Base-by-base conservation (phyloP, 2,888 invertebrate genomes). In the Spisula subtruncata region DNA sequence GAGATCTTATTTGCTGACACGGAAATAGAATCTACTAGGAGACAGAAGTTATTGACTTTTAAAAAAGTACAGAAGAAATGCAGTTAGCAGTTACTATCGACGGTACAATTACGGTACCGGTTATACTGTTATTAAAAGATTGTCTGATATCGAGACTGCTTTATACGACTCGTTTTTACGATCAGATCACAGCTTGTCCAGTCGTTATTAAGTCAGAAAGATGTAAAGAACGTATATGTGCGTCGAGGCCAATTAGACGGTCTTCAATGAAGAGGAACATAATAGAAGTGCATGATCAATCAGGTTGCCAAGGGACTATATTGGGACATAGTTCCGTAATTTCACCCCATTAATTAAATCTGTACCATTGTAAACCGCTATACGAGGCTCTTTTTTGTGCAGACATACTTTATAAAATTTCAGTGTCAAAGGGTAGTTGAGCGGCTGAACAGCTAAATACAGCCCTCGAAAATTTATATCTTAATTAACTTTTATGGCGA, bases 41-140 rank as follows among this genome's bases (percentile, higher is more conserved):
- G 75, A 75, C 75, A 32, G 32, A 35, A 35, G 14, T 35, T 75
- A 75, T 75, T 75, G 75, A 75, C 75, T 75, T 71, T 32, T 25
- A 8, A 35, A 75, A 25, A 35, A 35, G 32, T 32, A 35, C 75
- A 75, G 75, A 35, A 35, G 35, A 16, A 18, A 32, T 5, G 20
- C 12, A 75, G 35, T 75, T 75, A 75, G 60, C 75, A 25, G 75
- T 29, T 71, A 32, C 32, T 0, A 14, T 18, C 75, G 75, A 32
- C 35, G 32, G 8, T 16, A 71, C 71, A n/a, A 71, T 29, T 8
- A 29, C 32, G 10, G 18, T 71, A 32, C 71, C 32, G 29, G 71
- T 18, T 71, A 71, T 32, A 32, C 1, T 32, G 75, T 32, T 25
- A 35, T 32, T 32, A n/a, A 32, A 35, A 32, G 32, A 25, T 32